phyloP scores from a whole-genome alignment of 2,113 vertebrate species.

The Euleptes europaea region DNA sequence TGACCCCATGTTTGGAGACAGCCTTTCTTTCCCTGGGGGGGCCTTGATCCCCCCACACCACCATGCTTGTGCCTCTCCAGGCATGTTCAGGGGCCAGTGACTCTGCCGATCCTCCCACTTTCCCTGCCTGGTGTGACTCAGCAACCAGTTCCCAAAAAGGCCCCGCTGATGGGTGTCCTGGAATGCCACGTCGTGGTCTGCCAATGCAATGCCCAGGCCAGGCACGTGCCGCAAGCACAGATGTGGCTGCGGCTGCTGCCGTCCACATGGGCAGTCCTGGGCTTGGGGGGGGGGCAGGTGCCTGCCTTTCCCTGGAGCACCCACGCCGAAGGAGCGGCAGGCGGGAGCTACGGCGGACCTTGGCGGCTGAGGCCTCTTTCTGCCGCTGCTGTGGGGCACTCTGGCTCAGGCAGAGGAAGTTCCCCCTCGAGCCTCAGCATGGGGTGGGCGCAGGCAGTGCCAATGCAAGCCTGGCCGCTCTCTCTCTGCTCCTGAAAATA shows the following conservation, averaged over 20 bases:
- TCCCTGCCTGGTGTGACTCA: not conserved
- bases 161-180: not conserved
- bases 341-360: not conserved
- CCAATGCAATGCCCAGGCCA: not conserved
- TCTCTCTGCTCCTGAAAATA: not conserved
- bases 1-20: too few relatives aligned
- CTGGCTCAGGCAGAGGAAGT: not conserved
- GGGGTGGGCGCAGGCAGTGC: too few relatives aligned
- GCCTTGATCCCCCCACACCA: too few relatives aligned
- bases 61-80: not conserved
- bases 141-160: not conserved
- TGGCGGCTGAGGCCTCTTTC: not conserved
- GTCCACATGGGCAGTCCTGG: too few relatives aligned
- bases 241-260: too few relatives aligned
- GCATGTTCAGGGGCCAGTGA: fast-evolving
- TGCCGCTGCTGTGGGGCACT: not conserved
- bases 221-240: not conserved
- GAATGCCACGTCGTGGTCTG: not conserved
- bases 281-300: too few relatives aligned
- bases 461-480: too few relatives aligned
- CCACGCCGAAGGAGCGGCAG: not conserved
- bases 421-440: too few relatives aligned
- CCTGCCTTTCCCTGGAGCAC: not conserved
- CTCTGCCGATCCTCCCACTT: not conserved
- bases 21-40: too few relatives aligned